Evolutionary conservation across 1,140 invertebrate genomes (phyloP).

Genomic region (Caenorhabditis remanei): DNA sequence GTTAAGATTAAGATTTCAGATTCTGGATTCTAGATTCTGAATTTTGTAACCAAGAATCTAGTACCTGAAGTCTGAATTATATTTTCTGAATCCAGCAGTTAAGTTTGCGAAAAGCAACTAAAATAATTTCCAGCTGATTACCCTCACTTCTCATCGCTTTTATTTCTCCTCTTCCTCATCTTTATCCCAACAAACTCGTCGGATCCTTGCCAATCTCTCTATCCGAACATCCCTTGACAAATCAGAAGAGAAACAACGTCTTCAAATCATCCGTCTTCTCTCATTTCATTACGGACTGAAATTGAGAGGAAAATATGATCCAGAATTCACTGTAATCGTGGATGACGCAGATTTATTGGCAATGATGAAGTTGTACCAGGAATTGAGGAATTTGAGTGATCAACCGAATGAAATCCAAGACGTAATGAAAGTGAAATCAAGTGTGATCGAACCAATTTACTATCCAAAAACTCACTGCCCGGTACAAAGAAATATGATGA

Average conservation of each 20-base stretch:
- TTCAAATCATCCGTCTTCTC: constrained; percentile 12
- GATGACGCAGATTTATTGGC: constrained; percentile 38
- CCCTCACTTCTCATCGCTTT: background rate
- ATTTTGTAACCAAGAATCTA: no score
- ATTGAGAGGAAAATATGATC: background rate
- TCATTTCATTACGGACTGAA: constrained; percentile 32
- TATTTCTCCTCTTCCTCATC: background rate
- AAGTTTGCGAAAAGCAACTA: no score
- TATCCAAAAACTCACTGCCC: constrained; percentile 16
- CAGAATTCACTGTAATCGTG: background rate
- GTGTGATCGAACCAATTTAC: constrained; percentile 39
- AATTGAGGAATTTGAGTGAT: constrained; percentile 28
- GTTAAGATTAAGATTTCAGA: no score
- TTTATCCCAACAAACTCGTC: background rate
- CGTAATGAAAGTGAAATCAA: constrained; percentile 25
- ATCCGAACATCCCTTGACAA: constrained; percentile 12
- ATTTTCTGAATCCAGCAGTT: no score
- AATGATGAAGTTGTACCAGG: constrained; percentile 31
- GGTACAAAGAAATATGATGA: constrained; percentile 9
- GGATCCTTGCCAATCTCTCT: constrained; percentile 5
- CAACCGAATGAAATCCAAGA: constrained; percentile 44
- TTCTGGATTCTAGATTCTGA: no score
- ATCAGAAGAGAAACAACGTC: constrained; percentile 28
- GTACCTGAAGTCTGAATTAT: no score
- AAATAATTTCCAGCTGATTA: background rate